A percentile compares a stretch with the other conserved stretches of the same genome.
Evolutionary conservation across 2,888 invertebrate species (phyloP).

Genomic region (Deladenus siricidicola): DNA sequence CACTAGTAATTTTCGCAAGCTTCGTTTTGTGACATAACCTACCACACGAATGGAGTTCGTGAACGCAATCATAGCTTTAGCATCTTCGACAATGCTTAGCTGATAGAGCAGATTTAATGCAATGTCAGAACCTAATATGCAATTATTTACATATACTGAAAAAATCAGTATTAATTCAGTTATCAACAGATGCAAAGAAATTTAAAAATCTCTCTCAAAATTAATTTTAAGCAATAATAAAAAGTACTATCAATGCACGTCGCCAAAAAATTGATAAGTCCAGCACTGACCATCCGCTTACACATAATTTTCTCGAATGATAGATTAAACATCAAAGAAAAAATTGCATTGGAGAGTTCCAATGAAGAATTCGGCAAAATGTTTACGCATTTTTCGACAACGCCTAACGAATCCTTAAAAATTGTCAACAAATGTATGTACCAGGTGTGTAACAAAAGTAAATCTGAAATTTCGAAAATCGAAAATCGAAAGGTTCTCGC

Average conservation of each 20-base stretch:
- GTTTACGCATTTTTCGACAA: conserved; percentile 74
- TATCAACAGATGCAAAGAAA: too few species aligned
- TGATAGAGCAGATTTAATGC: conserved; percentile 66
- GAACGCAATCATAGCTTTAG: conserved; percentile 83
- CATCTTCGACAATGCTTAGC: conserved; percentile 85
- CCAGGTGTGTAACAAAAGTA: too few species aligned
- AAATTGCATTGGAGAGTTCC: conserved; percentile 36
- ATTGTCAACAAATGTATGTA: neutral
- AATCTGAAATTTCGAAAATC: too few species aligned
- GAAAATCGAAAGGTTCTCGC: too few species aligned
- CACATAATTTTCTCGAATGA: conserved; percentile 83
- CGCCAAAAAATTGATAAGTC: conserved; percentile 79
- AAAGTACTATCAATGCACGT: conserved; percentile 68
- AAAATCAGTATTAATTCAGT: too few species aligned
- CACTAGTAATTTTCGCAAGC: neutral
- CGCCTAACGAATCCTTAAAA: conserved; percentile 55
- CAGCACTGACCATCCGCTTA: conserved; percentile 78
- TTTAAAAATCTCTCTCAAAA: too few species aligned
- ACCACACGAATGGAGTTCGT: conserved; percentile 56
- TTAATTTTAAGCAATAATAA: too few species aligned
- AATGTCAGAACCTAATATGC: conserved; percentile 31
- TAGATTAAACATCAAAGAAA: conserved; percentile 83
- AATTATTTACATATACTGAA: too few species aligned
- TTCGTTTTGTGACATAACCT: neutral
- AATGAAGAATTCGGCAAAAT: conserved; percentile 61